Evolutionary conservation across 2,113 vertebrate genomes (phyloP), one percentile per base, ranked within the genome.

Genomic region (Gymnorhina tibicen): DNA sequence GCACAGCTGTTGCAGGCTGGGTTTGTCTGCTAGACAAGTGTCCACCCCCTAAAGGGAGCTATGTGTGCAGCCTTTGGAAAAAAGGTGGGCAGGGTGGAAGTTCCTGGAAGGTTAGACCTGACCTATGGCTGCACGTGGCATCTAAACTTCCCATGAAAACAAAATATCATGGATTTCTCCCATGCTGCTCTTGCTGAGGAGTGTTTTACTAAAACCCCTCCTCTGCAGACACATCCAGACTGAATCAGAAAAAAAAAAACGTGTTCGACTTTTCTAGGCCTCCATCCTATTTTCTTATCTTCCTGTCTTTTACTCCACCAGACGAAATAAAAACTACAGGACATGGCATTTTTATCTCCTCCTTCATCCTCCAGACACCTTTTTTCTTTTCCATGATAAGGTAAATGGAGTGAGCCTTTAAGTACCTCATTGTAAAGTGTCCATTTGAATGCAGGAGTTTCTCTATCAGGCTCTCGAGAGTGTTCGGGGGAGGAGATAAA

Each of bases 311-410:
- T 70, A 67, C 60, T 88, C 21, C 53, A 55, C 41, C 24, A 64
- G 85, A 83, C 37, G 53, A 86, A 81, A 70, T n/a, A 33, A 93
- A 83, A 82, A 74, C 60, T 63, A 17, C 9, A 64, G 88, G 76
- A 93, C 83, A 46, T 24, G 60, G 68, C 66, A 64, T 84, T 96
- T 94, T 96, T 93, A 90, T 96, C 87, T 93, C 85, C 69, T 16
- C 2, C 62, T 74, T 68, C 16, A 3, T 88, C 67, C 75, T 88
- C 73, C 72, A 93, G 83, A 86, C 75, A 75, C 56, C 60, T 88
- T 83, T 93, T 77, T 75, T n/a, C 50, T 58, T 58, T 47, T 21
- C 81, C 47, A 9, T 28, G 90, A 96, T 96, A 96, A 96, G 90
- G 39, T 63, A 86, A 94, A 93, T 49, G 64, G 79, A 95, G 76